Conservation (phyloP, 2,113 vertebrate genomes). For the Hydrolagus affinis region DNA sequence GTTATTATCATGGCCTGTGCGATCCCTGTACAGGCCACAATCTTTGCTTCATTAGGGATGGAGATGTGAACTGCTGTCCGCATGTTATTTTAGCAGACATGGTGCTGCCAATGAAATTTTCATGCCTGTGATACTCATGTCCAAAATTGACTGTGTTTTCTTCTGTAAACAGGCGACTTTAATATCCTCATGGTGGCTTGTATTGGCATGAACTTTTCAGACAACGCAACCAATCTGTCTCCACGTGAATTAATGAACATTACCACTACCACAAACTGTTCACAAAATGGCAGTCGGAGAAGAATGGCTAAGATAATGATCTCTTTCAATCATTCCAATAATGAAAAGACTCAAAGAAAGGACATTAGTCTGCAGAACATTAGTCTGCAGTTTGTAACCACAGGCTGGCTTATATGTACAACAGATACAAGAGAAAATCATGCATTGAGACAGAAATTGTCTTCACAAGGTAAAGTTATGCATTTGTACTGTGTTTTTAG, state of each 20-base stretch:
- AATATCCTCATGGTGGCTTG: background rate
- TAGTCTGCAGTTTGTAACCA: background rate
- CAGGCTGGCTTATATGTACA: slow-evolving; percentile 19
- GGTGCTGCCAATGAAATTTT: too few species aligned
- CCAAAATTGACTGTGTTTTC: background rate
- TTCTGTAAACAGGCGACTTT: slow-evolving; percentile 10
- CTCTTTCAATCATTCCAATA: slow-evolving; percentile 26
- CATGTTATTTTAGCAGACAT: too few species aligned
- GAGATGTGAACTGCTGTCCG: too few species aligned
- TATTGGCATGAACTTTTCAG: background rate
- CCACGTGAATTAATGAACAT: background rate
- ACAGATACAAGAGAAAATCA: background rate
- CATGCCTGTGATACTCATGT: too few species aligned
- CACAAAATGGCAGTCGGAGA: slow-evolving; percentile 6
- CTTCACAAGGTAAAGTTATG: slow-evolving; percentile 6
- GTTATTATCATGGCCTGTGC: too few species aligned
- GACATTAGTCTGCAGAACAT: background rate
- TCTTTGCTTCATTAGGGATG: too few species aligned
- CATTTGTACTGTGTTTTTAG: too few species aligned
- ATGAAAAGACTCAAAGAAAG: background rate
- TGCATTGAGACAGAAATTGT: background rate
- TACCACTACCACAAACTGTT: background rate
- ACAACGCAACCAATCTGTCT: background rate
- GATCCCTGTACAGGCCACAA: too few species aligned
- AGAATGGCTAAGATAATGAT: slow-evolving; percentile 1